These are phyloP conservation scores for Thumatha senex DNA, from an alignment of 2,888 invertebrate species.

Conservation along the genomic window DNA sequence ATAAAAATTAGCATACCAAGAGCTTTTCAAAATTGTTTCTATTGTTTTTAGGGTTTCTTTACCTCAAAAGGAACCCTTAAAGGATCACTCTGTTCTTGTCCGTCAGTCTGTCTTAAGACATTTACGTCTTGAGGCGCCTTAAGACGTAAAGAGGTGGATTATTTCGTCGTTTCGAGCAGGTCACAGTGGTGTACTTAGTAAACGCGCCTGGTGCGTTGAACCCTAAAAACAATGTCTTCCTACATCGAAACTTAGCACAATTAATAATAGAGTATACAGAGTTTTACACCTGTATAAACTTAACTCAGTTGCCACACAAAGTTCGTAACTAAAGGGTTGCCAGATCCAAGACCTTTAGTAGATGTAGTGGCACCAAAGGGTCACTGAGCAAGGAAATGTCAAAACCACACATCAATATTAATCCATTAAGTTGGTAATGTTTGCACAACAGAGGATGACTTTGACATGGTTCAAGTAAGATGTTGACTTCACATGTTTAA, in stretches of 20 bases:
- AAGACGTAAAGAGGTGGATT: too few relatives aligned
- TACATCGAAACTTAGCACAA: conserved; percentile 15
- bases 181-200: too few relatives aligned
- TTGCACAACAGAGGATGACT: conserved; percentile 52
- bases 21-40: too few relatives aligned
- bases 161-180: too few relatives aligned
- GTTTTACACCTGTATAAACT: conserved; percentile 40
- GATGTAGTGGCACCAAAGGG: conserved; percentile 49
- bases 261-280: conserved; percentile 49
- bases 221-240: too few relatives aligned
- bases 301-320: conserved; percentile 54
- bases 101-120: too few relatives aligned
- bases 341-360: conserved; percentile 41
- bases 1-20: too few relatives aligned
- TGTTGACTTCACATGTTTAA: conserved; percentile 53
- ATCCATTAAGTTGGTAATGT: conserved; percentile 66
- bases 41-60: too few relatives aligned
- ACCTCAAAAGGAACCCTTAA: too few relatives aligned
- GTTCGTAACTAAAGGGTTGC: conserved; percentile 56
- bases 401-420: conserved; percentile 76
- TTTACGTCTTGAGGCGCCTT: too few relatives aligned
- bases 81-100: too few relatives aligned
- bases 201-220: too few relatives aligned
- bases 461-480: conserved; percentile 49
- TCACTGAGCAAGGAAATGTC: conserved; percentile 71